Conservation (phyloP, 2,888 invertebrate genomes). For the Lasioglossum vierecki region DNA sequence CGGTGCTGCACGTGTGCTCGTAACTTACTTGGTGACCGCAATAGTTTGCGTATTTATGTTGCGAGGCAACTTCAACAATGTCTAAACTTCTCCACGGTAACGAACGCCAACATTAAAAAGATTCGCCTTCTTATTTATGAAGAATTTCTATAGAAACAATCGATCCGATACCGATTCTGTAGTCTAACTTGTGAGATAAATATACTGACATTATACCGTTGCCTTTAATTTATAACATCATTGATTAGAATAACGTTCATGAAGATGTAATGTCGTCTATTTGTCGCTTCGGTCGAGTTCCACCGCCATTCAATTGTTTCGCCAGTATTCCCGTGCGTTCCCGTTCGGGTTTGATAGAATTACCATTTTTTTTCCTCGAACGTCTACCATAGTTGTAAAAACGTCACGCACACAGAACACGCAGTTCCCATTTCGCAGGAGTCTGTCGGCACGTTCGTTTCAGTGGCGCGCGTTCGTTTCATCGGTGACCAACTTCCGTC, state of each 20-base stretch:
- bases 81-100: neutral
- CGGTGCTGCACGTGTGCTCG: slow-evolving; percentile 39
- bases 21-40: slow-evolving; percentile 22
- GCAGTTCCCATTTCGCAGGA: slow-evolving; percentile 4
- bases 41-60: slow-evolving; percentile 21
- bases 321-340: neutral
- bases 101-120: neutral
- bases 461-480: slow-evolving; percentile 39
- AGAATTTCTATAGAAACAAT: neutral
- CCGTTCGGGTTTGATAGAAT: neutral
- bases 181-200: neutral
- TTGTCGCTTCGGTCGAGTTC: neutral
- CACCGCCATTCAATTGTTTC: neutral
- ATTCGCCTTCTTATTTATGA: neutral
- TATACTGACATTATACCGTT: neutral
- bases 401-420: neutral
- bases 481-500: slow-evolving; percentile 50
- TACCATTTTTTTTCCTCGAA: slow-evolving; percentile 18
- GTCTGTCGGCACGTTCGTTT: slow-evolving; percentile 20
- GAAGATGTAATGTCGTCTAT: neutral
- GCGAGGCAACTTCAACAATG: slow-evolving; percentile 22
- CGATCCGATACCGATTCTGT: neutral
- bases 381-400: slow-evolving; percentile 3
- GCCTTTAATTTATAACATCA: neutral
- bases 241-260: neutral